These are phyloP conservation scores for Eudorcas thomsonii DNA, from an alignment of 2,113 vertebrate species.

Conservation along the genomic window DNA sequence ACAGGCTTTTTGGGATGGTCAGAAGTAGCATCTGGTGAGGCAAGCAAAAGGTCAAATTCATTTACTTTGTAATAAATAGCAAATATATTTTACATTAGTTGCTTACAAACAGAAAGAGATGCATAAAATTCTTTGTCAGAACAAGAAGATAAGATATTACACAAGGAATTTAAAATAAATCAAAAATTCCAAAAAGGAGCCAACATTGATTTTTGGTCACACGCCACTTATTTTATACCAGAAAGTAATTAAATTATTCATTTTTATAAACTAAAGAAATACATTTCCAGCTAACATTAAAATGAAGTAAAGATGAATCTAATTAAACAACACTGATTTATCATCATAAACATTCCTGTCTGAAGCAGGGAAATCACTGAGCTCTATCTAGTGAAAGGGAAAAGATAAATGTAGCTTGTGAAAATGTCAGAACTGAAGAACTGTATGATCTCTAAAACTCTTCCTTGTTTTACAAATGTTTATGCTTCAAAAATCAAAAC, in stretches of 20 bases:
- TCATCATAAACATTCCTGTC: constrained; percentile 65
- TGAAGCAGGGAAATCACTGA: constrained; percentile 64
- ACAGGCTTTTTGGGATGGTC: constrained; percentile 82
- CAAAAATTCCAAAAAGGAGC: constrained; percentile 15
- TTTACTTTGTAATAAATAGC: constrained; percentile 77
- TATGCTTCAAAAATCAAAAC: constrained; percentile 57
- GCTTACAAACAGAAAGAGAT: constrained; percentile 59
- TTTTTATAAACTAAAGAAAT: constrained; percentile 76
- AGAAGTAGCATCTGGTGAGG: constrained; percentile 82
- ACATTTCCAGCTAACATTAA: constrained; percentile 65
- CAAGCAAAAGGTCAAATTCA: constrained; percentile 85
- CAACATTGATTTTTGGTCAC: constrained; percentile 43
- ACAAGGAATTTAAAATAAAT: constrained; percentile 43
- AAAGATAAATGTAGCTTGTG: constrained; percentile 60
- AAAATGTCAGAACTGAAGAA: constrained; percentile 64
- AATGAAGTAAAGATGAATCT: constrained; percentile 70
- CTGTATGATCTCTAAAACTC: constrained; percentile 57
- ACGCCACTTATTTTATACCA: constrained; percentile 42
- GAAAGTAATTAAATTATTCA: constrained; percentile 66
- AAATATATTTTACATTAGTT: constrained; percentile 59
- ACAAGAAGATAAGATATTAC: constrained; percentile 33
- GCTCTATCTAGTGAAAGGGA: constrained; percentile 59
- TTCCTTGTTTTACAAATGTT: constrained; percentile 55
- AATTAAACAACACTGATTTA: constrained; percentile 73
- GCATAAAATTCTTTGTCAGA: constrained; percentile 30